A percentile compares a stretch with the other conserved stretches of the same genome.
phyloP scores from a whole-genome alignment of 2,888 invertebrate species.

The Tipula lateralis region DNA sequence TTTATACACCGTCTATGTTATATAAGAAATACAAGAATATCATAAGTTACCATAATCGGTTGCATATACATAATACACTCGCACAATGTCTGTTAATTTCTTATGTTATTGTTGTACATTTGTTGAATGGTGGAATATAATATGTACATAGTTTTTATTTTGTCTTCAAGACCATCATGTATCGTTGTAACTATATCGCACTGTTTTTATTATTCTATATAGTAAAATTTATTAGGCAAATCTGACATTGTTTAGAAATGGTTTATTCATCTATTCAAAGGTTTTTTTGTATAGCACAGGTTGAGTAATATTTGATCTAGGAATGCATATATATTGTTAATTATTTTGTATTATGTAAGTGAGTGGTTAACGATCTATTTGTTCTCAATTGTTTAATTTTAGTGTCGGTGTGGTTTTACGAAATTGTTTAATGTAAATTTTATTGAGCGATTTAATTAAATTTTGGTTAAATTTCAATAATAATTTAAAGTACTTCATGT shows the following conservation, averaged over 20 bases:
- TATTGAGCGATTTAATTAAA: background rate
- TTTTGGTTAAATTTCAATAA: background rate
- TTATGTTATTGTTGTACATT: background rate
- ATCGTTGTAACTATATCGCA: background rate
- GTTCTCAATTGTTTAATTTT: background rate
- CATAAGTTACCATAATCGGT: background rate
- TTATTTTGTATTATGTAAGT: background rate
- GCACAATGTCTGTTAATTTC: background rate
- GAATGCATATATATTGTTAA: background rate
- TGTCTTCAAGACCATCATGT: background rate
- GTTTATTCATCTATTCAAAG: background rate
- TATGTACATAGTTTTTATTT: background rate
- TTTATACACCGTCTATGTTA: background rate
- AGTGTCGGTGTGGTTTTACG: background rate
- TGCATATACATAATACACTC: too few species aligned
- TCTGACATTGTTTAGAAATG: background rate
- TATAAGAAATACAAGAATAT: background rate
- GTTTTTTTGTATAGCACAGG: background rate
- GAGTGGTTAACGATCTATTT: conserved; percentile 11
- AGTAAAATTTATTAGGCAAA: background rate
- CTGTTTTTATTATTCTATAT: too few species aligned
- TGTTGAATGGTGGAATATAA: background rate
- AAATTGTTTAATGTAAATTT: background rate
- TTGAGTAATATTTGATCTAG: background rate
- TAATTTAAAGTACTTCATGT: too few species aligned